A percentile compares a stretch with the other conserved stretches of the same genome.
Conservation (phyloP, 2,113 vertebrate species). For the Willisornis vidua region DNA sequence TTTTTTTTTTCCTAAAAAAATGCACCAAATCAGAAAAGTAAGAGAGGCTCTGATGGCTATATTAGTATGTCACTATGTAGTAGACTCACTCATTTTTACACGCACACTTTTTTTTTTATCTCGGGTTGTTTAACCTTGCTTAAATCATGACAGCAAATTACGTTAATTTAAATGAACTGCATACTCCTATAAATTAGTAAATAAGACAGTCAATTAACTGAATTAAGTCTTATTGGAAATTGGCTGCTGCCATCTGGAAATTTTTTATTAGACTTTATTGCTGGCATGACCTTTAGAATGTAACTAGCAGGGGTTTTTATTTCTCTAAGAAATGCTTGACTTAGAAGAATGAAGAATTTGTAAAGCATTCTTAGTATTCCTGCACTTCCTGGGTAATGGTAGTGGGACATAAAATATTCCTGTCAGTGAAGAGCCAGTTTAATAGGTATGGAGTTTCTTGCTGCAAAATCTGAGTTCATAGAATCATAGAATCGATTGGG, state of each 20-base stretch:
- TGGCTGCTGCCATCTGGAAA: conserved; percentile 67
- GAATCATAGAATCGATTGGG: too few relatives aligned
- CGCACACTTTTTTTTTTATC: not conserved
- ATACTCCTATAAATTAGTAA: conserved; percentile 70
- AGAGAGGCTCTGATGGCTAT: not conserved
- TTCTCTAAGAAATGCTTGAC: conserved; percentile 15
- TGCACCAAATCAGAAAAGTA: not conserved
- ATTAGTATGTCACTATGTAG: not conserved
- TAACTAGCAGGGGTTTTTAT: conserved; percentile 2
- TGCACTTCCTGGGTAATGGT: not conserved
- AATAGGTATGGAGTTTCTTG: not conserved
- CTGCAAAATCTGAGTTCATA: not conserved
- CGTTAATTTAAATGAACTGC: conserved; percentile 66
- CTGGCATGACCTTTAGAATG: conserved; percentile 44
- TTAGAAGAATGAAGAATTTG: conserved; percentile 5
- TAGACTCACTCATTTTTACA: not conserved
- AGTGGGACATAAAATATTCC: not conserved
- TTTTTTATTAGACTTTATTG: conserved; percentile 60
- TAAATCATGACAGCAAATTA: conserved; percentile 56
- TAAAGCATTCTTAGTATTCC: conserved; percentile 1
- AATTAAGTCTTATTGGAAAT: conserved; percentile 69
- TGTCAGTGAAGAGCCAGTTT: not conserved
- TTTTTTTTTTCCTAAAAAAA: not conserved
- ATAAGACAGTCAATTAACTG: conserved; percentile 69
- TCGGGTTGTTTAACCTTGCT: conserved; percentile 51